phyloP scores from a whole-genome alignment of 2,797 vertebrate genomes.

The Cryptoblepharus egeriae region DNA sequence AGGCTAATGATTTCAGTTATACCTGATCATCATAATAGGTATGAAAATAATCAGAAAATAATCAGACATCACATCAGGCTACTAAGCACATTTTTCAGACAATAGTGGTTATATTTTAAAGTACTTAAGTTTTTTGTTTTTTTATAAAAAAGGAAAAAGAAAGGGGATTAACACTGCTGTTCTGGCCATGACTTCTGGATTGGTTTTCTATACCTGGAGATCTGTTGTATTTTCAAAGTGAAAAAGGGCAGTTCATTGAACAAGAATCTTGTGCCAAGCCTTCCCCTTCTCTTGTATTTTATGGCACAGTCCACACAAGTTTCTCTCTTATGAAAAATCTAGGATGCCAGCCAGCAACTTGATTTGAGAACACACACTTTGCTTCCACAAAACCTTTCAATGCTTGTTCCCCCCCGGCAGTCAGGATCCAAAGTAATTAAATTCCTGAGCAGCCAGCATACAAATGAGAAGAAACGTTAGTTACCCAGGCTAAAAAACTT shows the following conservation, averaged over 20 bases:
- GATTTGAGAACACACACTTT: constrained; percentile 19
- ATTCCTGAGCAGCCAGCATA: constrained; percentile 13
- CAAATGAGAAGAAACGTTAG: constrained; percentile 11
- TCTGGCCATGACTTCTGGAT: not conserved
- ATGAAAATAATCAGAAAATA: constrained; percentile 5
- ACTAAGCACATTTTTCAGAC: not conserved
- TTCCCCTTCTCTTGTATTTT: constrained; percentile 8
- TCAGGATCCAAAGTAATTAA: constrained; percentile 19
- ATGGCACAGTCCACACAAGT: constrained; percentile 8
- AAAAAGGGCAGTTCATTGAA: not conserved
- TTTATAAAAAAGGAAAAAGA: too few relatives aligned
- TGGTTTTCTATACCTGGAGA: not conserved
- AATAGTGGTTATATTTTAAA: not conserved
- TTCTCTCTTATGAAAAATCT: constrained; percentile 18
- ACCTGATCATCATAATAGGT: too few relatives aligned
- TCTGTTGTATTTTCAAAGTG: not conserved
- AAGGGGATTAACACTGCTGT: not conserved
- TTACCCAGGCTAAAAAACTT: not conserved
- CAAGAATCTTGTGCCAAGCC: not conserved
- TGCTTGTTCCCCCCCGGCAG: constrained; percentile 1
- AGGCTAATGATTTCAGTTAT: not conserved
- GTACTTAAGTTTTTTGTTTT: not conserved
- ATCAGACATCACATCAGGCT: not conserved
- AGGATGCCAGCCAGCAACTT: constrained; percentile 25
- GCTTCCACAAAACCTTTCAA: constrained; percentile 20